These are phyloP conservation scores for Heliconius charithonia DNA, from an alignment of 2,888 invertebrate genomes.

Conservation along the genomic window DNA sequence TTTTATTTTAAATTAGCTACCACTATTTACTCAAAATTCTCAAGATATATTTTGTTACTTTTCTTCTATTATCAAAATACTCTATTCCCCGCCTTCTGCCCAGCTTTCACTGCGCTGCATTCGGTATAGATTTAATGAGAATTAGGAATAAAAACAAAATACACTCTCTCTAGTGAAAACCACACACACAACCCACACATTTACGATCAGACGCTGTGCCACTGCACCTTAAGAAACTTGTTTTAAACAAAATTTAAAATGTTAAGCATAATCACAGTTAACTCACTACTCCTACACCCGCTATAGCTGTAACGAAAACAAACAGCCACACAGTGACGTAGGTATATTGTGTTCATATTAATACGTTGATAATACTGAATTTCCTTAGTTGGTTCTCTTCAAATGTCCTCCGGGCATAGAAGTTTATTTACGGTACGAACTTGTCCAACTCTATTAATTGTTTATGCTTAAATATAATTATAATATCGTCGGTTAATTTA, in stretches of 20 bases:
- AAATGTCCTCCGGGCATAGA: background rate
- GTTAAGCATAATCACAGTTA: background rate
- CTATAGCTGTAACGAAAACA: background rate
- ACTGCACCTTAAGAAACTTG: too few relatives aligned
- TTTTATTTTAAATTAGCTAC: too few relatives aligned
- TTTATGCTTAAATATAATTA: background rate
- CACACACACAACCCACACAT: too few relatives aligned
- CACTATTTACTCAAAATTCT: too few relatives aligned
- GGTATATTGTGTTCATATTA: background rate
- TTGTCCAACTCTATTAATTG: slow-evolving; percentile 6
- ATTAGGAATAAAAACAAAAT: too few relatives aligned
- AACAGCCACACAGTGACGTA: background rate
- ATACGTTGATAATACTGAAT: background rate
- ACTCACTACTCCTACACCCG: background rate
- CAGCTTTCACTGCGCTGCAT: too few relatives aligned
- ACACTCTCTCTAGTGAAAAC: too few relatives aligned
- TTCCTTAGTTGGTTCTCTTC: background rate
- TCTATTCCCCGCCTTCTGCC: too few relatives aligned
- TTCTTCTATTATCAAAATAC: too few relatives aligned
- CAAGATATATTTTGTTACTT: too few relatives aligned
- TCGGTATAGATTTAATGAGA: too few relatives aligned
- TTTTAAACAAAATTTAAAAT: background rate
- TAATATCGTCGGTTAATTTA: background rate
- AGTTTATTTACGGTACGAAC: background rate
- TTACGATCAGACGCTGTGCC: too few relatives aligned